phyloP scores from a whole-genome alignment of 1,140 invertebrate species.

The Helicorthomorpha holstii region DNA sequence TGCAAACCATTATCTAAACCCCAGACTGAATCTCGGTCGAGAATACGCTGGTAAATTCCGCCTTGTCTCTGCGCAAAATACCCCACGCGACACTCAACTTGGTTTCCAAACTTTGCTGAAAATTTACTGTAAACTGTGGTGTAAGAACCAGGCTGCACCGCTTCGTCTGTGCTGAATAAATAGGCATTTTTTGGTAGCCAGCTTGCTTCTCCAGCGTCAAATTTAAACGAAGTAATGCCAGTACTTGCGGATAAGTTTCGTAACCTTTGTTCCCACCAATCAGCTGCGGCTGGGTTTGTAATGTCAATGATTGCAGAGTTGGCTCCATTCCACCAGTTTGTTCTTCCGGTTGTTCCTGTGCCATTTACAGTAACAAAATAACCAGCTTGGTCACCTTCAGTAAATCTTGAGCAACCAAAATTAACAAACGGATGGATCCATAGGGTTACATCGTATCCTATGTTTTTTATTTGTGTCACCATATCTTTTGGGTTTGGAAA shows the following conservation, averaged over 20 bases:
- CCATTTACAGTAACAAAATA: constrained; percentile 19
- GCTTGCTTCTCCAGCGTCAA: constrained; percentile 71
- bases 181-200: constrained; percentile 25
- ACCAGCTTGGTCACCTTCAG: constrained; percentile 11
- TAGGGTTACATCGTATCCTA: constrained; percentile 39
- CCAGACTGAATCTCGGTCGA: constrained; percentile 70
- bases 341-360: constrained; percentile 33
- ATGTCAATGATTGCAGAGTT: constrained; percentile 49
- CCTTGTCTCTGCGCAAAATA: constrained; percentile 49
- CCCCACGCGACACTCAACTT: constrained; percentile 49
- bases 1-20: constrained; percentile 51
- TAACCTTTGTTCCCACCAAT: constrained; percentile 54
- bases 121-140: constrained; percentile 44
- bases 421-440: constrained; percentile 87
- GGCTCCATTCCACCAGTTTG: constrained; percentile 68
- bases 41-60: constrained; percentile 68
- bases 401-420: constrained; percentile 43
- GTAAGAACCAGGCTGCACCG: constrained; percentile 37
- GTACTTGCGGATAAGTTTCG: constrained; percentile 35
- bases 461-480: constrained; percentile 34
- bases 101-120: constrained; percentile 40
- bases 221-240: constrained; percentile 74
- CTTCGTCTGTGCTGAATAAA: constrained; percentile 13
- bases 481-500: constrained; percentile 46
- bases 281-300: constrained; percentile 47